phyloP scores from a whole-genome alignment of 2,797 vertebrate species.

The Chiropotes sagulatus region DNA sequence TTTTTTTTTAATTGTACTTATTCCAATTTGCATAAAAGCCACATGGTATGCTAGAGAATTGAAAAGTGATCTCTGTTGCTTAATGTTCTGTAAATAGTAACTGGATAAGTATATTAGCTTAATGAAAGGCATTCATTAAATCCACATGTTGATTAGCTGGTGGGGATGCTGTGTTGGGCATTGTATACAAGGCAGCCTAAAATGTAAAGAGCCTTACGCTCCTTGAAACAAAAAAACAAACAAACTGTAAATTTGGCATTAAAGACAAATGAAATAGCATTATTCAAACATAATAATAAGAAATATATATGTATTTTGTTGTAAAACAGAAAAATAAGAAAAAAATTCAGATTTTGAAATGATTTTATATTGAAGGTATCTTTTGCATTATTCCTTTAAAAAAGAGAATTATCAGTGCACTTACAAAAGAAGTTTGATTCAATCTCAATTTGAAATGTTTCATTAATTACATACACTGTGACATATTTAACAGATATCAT shows the following conservation, averaged over 20 bases:
- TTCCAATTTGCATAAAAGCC: slow-evolving; percentile 18
- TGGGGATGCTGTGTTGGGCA: not conserved
- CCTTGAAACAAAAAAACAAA: not conserved
- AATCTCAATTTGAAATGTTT: slow-evolving; percentile 34
- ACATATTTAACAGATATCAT: not conserved
- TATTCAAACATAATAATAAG: not conserved
- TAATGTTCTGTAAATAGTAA: slow-evolving; percentile 54
- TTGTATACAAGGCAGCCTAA: not conserved
- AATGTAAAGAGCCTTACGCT: not conserved
- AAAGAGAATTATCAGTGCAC: not conserved
- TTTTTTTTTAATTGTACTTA: not conserved
- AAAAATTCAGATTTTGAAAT: not conserved
- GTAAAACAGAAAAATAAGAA: not conserved
- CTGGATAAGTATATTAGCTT: slow-evolving; percentile 56
- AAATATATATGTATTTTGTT: not conserved
- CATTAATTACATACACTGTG: slow-evolving; percentile 12
- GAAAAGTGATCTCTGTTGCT: slow-evolving; percentile 45
- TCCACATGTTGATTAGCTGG: not conserved
- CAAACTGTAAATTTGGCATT: not conserved
- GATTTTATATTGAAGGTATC: not conserved
- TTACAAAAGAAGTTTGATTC: not conserved
- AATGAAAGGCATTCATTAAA: slow-evolving; percentile 64
- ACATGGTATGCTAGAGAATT: not conserved
- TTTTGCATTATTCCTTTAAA: not conserved
- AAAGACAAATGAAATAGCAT: not conserved